These are phyloP conservation scores for Urocolius indicus DNA, from an alignment of 2,113 vertebrate genomes.

Conservation along the genomic window DNA sequence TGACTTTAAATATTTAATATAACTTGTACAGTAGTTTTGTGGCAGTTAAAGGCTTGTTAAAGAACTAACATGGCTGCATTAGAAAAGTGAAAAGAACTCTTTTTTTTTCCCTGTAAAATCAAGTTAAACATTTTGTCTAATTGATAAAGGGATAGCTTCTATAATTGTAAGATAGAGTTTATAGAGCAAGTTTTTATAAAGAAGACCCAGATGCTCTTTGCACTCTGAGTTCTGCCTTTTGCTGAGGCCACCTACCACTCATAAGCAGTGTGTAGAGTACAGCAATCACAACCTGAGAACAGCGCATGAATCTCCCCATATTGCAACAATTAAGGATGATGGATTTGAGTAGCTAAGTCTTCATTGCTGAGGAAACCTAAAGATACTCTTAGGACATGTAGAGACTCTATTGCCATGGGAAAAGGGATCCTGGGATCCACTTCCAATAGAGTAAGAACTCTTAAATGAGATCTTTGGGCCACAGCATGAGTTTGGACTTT, in stretches of 20 bases:
- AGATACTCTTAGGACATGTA: background rate
- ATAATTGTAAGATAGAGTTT: background rate
- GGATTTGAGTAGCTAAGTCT: background rate
- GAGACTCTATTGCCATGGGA: background rate
- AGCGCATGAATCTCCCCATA: background rate
- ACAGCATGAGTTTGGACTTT: background rate
- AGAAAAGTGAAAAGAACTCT: background rate
- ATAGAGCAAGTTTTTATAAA: background rate
- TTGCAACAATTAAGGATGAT: background rate
- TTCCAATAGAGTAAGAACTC: background rate
- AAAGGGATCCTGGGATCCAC: background rate
- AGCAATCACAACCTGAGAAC: background rate
- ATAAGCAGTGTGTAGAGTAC: background rate
- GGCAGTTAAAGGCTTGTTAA: background rate
- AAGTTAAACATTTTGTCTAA: background rate
- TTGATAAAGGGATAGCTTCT: background rate
- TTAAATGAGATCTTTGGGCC: background rate
- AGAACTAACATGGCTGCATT: background rate
- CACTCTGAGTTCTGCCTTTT: background rate
- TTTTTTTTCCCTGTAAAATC: background rate
- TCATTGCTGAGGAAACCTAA: background rate
- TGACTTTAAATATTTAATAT: background rate
- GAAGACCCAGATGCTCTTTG: background rate
- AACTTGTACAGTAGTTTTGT: background rate
- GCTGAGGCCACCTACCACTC: background rate